These are phyloP conservation scores for Cirrhinus molitorella DNA, from an alignment of 2,797 vertebrate species.

Conservation along the genomic window DNA sequence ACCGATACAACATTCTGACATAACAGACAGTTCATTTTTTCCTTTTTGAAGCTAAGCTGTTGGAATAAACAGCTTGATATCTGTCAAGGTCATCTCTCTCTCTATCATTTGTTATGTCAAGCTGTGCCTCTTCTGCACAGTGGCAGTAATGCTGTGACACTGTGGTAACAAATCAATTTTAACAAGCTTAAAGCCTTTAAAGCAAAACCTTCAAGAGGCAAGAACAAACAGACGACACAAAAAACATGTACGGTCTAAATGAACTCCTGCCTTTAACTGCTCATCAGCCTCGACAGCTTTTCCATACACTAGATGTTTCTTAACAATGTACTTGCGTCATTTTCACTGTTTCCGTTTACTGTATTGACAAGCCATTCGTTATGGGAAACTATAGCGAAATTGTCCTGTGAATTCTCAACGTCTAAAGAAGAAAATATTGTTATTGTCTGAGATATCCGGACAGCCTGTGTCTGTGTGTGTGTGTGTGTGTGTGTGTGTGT, in stretches of 20 bases:
- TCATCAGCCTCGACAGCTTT: background rate
- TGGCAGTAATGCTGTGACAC: constrained; percentile 29
- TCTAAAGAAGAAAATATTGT: background rate
- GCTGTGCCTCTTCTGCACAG: background rate
- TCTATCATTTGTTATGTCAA: constrained; percentile 4
- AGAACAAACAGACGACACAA: constrained; percentile 5
- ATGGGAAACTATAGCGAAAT: background rate
- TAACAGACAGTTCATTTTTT: background rate
- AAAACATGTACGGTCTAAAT: constrained; percentile 5
- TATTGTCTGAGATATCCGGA: background rate
- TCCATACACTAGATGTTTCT: background rate
- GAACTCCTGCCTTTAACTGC: background rate
- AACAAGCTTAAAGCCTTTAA: constrained; percentile 40
- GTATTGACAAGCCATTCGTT: background rate
- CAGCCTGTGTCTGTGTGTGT: background rate
- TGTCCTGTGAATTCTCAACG: background rate
- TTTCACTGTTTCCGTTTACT: background rate
- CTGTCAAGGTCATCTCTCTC: constrained; percentile 19
- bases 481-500: background rate
- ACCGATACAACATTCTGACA: background rate
- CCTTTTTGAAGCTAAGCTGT: background rate
- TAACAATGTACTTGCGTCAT: background rate
- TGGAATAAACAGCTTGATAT: constrained; percentile 1
- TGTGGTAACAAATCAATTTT: constrained; percentile 28
- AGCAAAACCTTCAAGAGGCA: constrained; percentile 7